Base-by-base conservation (phyloP, 2,113 vertebrate species). In the Myiozetetes cayanensis region DNA sequence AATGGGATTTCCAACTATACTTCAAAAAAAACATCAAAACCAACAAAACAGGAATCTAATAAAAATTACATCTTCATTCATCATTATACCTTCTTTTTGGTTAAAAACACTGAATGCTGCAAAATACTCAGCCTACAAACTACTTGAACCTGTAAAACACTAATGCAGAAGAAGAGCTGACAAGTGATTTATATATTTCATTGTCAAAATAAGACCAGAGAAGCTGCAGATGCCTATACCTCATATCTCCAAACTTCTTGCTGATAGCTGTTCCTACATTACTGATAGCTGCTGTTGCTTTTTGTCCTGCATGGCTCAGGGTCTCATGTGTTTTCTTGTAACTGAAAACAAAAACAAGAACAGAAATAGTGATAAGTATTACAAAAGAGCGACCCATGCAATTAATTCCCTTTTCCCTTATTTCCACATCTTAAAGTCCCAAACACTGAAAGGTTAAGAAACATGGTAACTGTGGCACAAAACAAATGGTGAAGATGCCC, bases 311-410 rank as follows among this genome's bases (percentile, higher is more conserved):
- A 3, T 99, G 99, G 95, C 98, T 98, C 85, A 99, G 94, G 4
- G 99, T 99, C 96, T 99, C 99, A 0, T 99, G 99, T 13, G 99
- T 99, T 96, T 99, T 99, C 98, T 99, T 99, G 91, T 99, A 99
- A 77, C 99, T 99, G 88, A 14, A 88, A 94, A 83, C 33, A 96
- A 92, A 97, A 72, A 82, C 61, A 2, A 90, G 30, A 90, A 85
- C 21, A 93, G 68, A 92, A 88, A 71, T 18, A 71, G 18, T 11
- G 21, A 4, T 61, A 55, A 95, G 6, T 24, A 52, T 39, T 14
- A 50, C 93, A 87, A 92, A 56, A 47, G 10, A 71, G 47, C 56
- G 21, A 50, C 10, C 68, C 8, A 24, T 56, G 9, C 28, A 58
- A 89, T 6, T 53, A 52, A 82, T 70, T 43, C 23, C 16, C 5